phyloP scores from a whole-genome alignment of 2,888 invertebrate genomes.

The Ceraclea dissimilis region DNA sequence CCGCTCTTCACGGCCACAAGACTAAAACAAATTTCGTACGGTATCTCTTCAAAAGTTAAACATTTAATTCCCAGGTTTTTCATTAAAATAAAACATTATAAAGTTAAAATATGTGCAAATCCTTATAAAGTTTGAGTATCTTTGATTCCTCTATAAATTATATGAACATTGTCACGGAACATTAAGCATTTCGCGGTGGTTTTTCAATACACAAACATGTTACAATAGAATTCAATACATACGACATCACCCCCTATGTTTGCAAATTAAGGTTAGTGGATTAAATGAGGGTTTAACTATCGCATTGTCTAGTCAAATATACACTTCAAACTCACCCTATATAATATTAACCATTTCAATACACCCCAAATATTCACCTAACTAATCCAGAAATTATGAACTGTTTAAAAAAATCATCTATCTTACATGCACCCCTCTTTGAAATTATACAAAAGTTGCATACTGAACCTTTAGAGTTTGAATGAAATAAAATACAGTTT shows the following conservation, averaged over 20 bases:
- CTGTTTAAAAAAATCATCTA: too few relatives aligned
- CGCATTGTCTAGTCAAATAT: slow-evolving; percentile 5
- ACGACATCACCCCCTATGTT: slow-evolving; percentile 5
- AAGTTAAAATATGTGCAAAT: too few relatives aligned
- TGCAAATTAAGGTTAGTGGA: slow-evolving; percentile 17
- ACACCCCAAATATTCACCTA: slow-evolving; percentile 9
- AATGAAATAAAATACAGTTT: too few relatives aligned
- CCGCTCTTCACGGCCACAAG: too few relatives aligned
- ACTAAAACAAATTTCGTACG: too few relatives aligned
- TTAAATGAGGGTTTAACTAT: slow-evolving; percentile 11
- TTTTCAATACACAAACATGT: slow-evolving; percentile 7
- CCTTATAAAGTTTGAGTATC: too few relatives aligned
- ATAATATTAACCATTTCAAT: neutral
- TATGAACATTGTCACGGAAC: slow-evolving; percentile 14
- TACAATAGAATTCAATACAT: neutral
- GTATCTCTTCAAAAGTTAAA: too few relatives aligned
- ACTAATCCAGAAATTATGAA: slow-evolving; percentile 8
- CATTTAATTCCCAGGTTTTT: too few relatives aligned
- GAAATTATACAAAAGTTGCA: too few relatives aligned
- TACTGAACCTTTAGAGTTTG: too few relatives aligned
- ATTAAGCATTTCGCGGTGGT: slow-evolving; percentile 9
- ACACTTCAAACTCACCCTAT: neutral
- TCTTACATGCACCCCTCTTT: too few relatives aligned
- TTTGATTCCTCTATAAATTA: neutral
- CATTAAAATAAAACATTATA: too few relatives aligned